Evolutionary conservation across 2,888 invertebrate genomes (phyloP), one percentile per base, ranked within the genome.

Genomic region (Drosophila heteroneura): DNA sequence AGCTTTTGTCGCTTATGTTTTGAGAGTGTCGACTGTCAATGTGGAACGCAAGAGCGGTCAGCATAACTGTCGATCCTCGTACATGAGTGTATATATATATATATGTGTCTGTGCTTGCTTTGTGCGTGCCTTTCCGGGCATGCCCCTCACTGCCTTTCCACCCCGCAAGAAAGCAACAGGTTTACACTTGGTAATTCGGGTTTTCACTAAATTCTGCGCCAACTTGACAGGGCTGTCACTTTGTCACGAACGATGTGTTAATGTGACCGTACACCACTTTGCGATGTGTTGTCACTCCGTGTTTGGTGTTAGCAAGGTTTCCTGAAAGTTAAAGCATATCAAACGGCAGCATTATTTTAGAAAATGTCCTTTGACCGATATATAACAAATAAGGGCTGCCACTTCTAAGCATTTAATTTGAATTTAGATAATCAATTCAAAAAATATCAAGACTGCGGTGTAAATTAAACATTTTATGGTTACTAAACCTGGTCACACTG

Each of bases 401-500:
- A 19, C 28, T 47, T 7, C 0, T n/a, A 2, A 60, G 33, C 59
- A 37, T 47, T 47, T 14, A 7, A 7, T 47, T 22, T 7, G 14
- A 47, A 47, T 56, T 28, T 26, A 54, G 6, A 12, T 19, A 16
- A 30, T 28, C 28, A 12, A 19, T 4, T 28, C 14, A 65, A 33
- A 70, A 35, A 47, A 58, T 33, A 39, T 37, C 26, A 53, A 12
- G 12, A 14, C 4, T 28, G 3, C 0, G 22, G 14, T 5, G 19
- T 28, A 5, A 1, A 9, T 6, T 2, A 9, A 9, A 14, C n/a
- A 32, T 69, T 76, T 19, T 12, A 5, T 39, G 19, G 12, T 16
- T 33, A 10, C 0, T 12, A 0, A n/a, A 22, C 19, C 4, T 30
- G 77, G 81, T 54, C 63, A 80, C 76, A 78, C 61, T 70, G 47